Conservation (phyloP, 2,888 invertebrate species). For the Vannuccia rotundouncinata region DNA sequence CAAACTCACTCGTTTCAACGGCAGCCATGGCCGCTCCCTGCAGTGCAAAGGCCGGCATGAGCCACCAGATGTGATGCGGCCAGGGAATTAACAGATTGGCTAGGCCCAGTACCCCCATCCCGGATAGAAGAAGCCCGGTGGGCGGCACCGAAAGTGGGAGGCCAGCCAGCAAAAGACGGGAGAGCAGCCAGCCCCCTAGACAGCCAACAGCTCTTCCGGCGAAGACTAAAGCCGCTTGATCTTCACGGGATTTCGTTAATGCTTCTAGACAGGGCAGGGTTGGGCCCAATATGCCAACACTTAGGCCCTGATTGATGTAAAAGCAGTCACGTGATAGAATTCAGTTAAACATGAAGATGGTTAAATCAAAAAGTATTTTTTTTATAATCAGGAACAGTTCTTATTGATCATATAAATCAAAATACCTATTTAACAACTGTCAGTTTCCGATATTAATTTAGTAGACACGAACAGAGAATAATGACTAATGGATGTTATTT, state of each 20-base stretch:
- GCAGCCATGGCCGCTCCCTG: slow-evolving; percentile 16
- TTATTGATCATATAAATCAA: no score
- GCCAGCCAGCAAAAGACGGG: neutral
- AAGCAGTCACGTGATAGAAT: no score
- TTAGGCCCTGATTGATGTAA: slow-evolving; percentile 16
- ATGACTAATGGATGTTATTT: no score
- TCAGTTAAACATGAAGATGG: no score
- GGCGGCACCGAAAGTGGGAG: neutral
- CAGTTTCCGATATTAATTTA: no score
- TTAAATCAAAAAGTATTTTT: no score
- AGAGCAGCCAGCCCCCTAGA: slow-evolving; percentile 18
- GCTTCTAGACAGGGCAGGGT: slow-evolving; percentile 11
- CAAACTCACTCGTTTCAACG: neutral
- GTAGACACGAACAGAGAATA: no score
- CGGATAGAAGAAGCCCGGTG: neutral
- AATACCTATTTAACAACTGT: no score
- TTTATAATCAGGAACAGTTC: no score
- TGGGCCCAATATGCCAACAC: slow-evolving; percentile 1
- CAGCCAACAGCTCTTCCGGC: slow-evolving; percentile 27
- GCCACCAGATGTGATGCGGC: slow-evolving; percentile 28
- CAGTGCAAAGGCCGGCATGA: slow-evolving; percentile 28
- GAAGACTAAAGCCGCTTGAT: slow-evolving; percentile 16
- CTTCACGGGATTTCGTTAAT: slow-evolving; percentile 1
- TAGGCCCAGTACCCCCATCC: neutral
- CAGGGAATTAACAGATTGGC: slow-evolving; percentile 12